Evolutionary conservation across 2,888 invertebrate species (phyloP), one percentile per base, ranked within the genome.

Genomic region (Chouioia cunea): DNA sequence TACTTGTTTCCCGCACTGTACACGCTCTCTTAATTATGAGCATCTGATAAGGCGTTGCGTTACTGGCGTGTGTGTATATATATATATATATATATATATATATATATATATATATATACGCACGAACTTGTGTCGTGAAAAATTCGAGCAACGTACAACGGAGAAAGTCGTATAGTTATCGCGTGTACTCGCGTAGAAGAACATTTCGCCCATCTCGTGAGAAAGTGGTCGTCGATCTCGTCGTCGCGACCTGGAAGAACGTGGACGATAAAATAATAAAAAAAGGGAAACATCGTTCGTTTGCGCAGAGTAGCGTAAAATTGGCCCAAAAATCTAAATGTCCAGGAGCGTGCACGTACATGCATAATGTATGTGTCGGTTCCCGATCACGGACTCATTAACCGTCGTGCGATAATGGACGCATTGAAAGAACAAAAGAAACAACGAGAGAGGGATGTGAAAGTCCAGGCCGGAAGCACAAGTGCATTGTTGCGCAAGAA

Each of bases 181-280:
- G 10, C 12, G 6, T 36, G 10, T 36, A 3, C 10, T 10, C 12
- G 36, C 10, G 36, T 10, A 36, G 10, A 12, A n/a, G n/a, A n/a
- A n/a, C n/a, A n/a, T n/a, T n/a, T n/a, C n/a, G n/a, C 22, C 47
- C 60, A 27, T 54, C 67, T 36, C 63, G 68, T 57, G 62, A 69
- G 68, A 69, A 68, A 68, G 56, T 50, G 44, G 18, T 57, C 44
- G 18, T 22, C 56, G 48, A 48, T 54, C 43, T 62, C 36, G 44
- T 18, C 15, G 23, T 18, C 16, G 15, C 22, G 4, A 10, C 8
- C 14, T 27, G 47, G 22, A 59, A 50, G 62, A 18, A 18, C 6
- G 6, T 4, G 27, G 12, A 3, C 10, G 6, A 36, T 6, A 36
- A 36, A 12, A 36, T 1, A 12, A 36, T 1, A 12, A 3, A 36